Conservation (phyloP, 2,113 vertebrate genomes). For the Mormyrus iriodes region DNA sequence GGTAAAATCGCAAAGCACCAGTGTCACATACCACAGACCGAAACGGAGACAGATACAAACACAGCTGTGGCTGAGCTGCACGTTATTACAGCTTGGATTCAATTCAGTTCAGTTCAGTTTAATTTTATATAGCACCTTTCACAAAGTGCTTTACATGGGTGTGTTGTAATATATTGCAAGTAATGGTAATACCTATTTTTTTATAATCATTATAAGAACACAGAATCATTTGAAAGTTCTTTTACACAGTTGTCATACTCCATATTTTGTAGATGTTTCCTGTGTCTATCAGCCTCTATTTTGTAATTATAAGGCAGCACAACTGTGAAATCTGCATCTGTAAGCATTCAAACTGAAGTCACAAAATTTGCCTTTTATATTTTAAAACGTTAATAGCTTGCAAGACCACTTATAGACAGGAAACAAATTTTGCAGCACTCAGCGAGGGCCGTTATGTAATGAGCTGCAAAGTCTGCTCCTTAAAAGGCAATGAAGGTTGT, state of each 20-base stretch:
- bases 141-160: neutral
- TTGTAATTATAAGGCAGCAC: neutral
- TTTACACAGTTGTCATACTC: neutral
- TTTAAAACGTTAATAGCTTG: neutral
- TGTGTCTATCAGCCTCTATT: neutral
- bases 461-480: neutral
- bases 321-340: neutral
- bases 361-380: neutral
- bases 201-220: neutral
- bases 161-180: neutral
- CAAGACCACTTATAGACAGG: neutral
- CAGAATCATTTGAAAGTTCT: neutral
- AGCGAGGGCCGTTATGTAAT: neutral
- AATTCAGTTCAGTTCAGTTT: neutral
- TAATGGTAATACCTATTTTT: neutral
- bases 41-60: too few relatives aligned
- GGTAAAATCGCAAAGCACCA: neutral
- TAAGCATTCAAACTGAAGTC: neutral
- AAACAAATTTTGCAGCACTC: neutral
- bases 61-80: too few relatives aligned
- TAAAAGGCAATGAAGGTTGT: neutral
- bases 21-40: too few relatives aligned
- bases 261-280: neutral
- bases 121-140: neutral
- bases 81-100: too few relatives aligned